phyloP scores from a whole-genome alignment of 2,888 invertebrate species.

The Thymelicus acteon region DNA sequence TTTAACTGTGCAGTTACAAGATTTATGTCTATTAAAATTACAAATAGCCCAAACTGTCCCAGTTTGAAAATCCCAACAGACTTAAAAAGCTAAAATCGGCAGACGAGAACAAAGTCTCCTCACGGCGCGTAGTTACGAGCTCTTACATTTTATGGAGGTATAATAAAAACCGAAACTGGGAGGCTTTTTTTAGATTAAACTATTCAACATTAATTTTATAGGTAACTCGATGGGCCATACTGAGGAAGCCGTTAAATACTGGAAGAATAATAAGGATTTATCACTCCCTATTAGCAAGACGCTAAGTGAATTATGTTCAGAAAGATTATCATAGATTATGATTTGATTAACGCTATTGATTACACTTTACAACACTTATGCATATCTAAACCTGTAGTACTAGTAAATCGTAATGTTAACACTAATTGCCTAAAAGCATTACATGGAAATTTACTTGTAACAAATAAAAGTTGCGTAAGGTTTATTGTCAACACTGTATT shows the following conservation, averaged over 20 bases:
- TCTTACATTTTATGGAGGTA: slow-evolving; percentile 69
- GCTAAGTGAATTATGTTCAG: slow-evolving; percentile 38
- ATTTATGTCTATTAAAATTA: slow-evolving; percentile 64
- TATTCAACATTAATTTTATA: slow-evolving; percentile 65
- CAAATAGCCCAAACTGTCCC: slow-evolving; percentile 66
- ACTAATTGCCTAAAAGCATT: slow-evolving; percentile 23
- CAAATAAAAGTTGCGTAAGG: not conserved
- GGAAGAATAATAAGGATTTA: slow-evolving; percentile 43
- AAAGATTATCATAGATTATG: slow-evolving; percentile 22
- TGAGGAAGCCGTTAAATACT: slow-evolving; percentile 58
- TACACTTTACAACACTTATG: slow-evolving; percentile 7
- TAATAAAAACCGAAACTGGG: slow-evolving; percentile 71
- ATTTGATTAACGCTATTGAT: slow-evolving; percentile 32
- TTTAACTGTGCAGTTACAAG: slow-evolving; percentile 40
- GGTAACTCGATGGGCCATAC: slow-evolving; percentile 57
- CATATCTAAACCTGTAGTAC: slow-evolving; percentile 1
- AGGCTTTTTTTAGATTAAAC: slow-evolving; percentile 68
- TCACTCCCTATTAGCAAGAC: slow-evolving; percentile 28
- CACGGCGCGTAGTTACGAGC: slow-evolving; percentile 62
- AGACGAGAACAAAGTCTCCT: slow-evolving; percentile 55
- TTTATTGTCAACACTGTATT: not conserved
- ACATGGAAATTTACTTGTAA: slow-evolving; percentile 8
- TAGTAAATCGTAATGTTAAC: slow-evolving; percentile 13
- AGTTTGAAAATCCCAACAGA: slow-evolving; percentile 51
- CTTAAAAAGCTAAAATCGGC: slow-evolving; percentile 55